Evolutionary conservation across 2,797 vertebrate species (phyloP), one percentile per base, ranked within the genome.

Genomic region (Eulemur albifrons): DNA sequence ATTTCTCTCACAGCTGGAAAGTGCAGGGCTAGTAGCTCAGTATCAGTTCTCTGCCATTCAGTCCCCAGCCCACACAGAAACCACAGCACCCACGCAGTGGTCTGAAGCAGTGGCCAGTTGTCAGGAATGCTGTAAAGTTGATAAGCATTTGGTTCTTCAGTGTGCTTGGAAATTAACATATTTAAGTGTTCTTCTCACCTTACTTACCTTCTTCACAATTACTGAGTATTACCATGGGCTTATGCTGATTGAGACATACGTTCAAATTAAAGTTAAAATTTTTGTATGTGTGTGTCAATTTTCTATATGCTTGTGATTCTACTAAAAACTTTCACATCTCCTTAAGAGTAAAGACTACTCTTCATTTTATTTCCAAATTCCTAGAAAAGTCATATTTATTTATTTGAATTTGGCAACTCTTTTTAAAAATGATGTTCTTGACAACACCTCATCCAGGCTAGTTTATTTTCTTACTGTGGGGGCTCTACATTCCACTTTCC

Each of bases 281-380:
- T 4, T 65, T 79, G 11, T 35, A 2, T 72, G 40, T 45, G 6
- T 43, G 35, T 32, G 30, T 76, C 14, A 40, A 20, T 80, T 89
- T 93, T 80, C 45, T 65, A 25, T 69, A 79, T 12, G 21, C 20
- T 61, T 57, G 13, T 80, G 65, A 80, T 88, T 88, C 61, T 40
- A 18, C 25, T 84, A 92, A 96, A 69, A 84, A 67, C 45, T 35
- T 90, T 76, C 52, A 57, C 0, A 0, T 20, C 5, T 92, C 12
- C 45, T 67, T 84, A 94, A 69, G 20, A 61, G 4, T 15, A 82
- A 94, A 88, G 35, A 65, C 25, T 40, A 63, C 48, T 72, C 23
- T 84, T 65, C 48, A 65, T n/a, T 54, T 79, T 63, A 77, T 88
- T 95, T 95, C 50, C 63, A 90, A 86, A 94, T 57, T 40, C 25